Conservation (phyloP, 2,797 vertebrate species). For the Myotis daubentonii region DNA sequence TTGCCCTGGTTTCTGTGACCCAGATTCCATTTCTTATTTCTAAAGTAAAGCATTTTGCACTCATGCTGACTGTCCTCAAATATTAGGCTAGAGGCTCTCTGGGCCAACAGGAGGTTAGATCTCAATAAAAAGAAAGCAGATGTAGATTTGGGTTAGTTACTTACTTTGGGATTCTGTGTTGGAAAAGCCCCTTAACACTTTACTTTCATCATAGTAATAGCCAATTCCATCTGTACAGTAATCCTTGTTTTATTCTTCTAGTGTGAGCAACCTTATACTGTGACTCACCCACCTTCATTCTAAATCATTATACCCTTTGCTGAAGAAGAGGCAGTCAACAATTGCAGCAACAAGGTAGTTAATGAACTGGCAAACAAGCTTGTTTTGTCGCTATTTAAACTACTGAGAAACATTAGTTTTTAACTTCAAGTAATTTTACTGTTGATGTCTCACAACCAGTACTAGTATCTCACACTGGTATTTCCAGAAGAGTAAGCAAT, state of each 20-base stretch:
- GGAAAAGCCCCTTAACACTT: slow-evolving; percentile 55
- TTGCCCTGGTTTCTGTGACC: slow-evolving; percentile 71
- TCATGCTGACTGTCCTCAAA: slow-evolving; percentile 57
- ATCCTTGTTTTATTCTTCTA: slow-evolving; percentile 80
- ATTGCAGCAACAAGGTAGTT: slow-evolving; percentile 72
- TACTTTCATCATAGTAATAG: slow-evolving; percentile 58
- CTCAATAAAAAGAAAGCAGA: slow-evolving; percentile 56
- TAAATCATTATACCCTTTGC: slow-evolving; percentile 79
- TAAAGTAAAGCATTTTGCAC: slow-evolving; percentile 32
- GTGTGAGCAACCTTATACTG: slow-evolving; percentile 79
- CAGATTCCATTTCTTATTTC: slow-evolving; percentile 59
- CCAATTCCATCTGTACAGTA: slow-evolving; percentile 80
- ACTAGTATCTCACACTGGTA: slow-evolving; percentile 11
- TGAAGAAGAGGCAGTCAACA: slow-evolving; percentile 80
- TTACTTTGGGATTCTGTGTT: slow-evolving; percentile 62
- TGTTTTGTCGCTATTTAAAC: slow-evolving; percentile 70
- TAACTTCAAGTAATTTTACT: slow-evolving; percentile 66
- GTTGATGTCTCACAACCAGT: slow-evolving; percentile 62
- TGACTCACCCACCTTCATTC: slow-evolving; percentile 83
- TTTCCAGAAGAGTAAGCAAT: neutral
- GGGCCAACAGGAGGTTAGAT: slow-evolving; percentile 32
- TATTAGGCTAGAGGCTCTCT: slow-evolving; percentile 52
- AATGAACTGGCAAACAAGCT: slow-evolving; percentile 77
- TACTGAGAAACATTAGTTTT: slow-evolving; percentile 58
- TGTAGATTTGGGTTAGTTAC: slow-evolving; percentile 59